A percentile compares a stretch with the other conserved stretches of the same genome.
Evolutionary conservation across 2,113 vertebrate genomes (phyloP).

Genomic region (Cranoglanis bouderius): DNA sequence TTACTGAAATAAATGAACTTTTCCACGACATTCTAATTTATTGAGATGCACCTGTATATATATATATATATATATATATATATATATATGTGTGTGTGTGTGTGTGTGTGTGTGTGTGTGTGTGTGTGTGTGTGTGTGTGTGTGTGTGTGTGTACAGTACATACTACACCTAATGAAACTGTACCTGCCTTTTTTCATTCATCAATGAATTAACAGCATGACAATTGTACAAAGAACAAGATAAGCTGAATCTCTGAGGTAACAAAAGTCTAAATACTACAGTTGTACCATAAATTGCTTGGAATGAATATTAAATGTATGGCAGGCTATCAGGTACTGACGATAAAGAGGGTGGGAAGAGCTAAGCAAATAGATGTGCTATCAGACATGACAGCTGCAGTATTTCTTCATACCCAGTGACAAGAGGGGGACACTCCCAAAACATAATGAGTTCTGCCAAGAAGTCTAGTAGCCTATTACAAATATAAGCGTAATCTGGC

Average conservation of each 20-base stretch:
- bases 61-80: no score
- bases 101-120: no score
- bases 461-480: background rate
- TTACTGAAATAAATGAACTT: no score
- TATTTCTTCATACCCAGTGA: background rate
- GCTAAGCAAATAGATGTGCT: background rate
- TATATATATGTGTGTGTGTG: no score
- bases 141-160: no score
- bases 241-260: background rate
- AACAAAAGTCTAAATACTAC: background rate
- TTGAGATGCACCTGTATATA: no score
- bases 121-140: no score
- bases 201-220: background rate
- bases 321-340: background rate
- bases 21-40: no score
- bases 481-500: background rate
- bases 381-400: background rate
- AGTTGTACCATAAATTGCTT: background rate
- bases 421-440: constrained; percentile 2
- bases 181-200: background rate
- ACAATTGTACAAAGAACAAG: background rate
- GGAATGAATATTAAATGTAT: background rate
- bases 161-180: background rate
- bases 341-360: background rate
- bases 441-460: background rate